Evolutionary conservation across 2,888 invertebrate genomes (phyloP).

Genomic region (Mesodorylaimus sp.): DNA sequence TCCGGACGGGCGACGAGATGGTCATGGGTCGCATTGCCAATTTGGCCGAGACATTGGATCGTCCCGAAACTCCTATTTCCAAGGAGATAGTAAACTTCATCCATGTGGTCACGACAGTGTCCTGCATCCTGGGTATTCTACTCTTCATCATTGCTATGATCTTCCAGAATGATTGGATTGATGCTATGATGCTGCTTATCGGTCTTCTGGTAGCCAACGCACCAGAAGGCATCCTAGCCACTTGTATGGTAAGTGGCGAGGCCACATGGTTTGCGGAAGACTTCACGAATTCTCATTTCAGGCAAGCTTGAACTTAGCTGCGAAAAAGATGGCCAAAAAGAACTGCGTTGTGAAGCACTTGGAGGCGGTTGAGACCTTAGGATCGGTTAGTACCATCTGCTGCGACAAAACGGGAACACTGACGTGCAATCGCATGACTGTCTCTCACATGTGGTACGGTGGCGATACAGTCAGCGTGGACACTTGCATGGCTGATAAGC

Average conservation of each 20-base stretch:
- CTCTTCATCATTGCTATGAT: conserved; percentile 94
- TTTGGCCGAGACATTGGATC: conserved; percentile 53
- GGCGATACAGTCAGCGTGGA: conserved; percentile 7
- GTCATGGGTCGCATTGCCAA: conserved; percentile 53
- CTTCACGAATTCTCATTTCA: too few species aligned
- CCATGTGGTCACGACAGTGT: conserved; percentile 29
- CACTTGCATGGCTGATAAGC: background rate
- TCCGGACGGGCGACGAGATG: conserved; percentile 46
- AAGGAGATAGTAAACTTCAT: conserved; percentile 46
- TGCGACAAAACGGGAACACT: conserved; percentile 98
- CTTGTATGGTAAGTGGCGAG: too few species aligned
- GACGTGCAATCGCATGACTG: conserved; percentile 40
- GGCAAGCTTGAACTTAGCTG: conserved; percentile 79
- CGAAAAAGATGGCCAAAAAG: conserved; percentile 88
- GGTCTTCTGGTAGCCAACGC: too few species aligned
- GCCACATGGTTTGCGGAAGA: too few species aligned
- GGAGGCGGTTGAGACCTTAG: conserved; percentile 95
- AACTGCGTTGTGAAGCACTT: conserved; percentile 97
- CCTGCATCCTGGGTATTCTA: conserved; percentile 52
- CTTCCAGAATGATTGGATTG: conserved; percentile 78
- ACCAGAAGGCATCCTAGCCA: too few species aligned
- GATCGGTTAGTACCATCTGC: conserved; percentile 96
- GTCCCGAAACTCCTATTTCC: conserved; percentile 89
- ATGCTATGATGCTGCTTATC: conserved; percentile 96
- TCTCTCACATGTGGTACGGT: conserved; percentile 31